Evolutionary conservation across 2,888 invertebrate genomes (phyloP).

Genomic region (Operophtera brumata): DNA sequence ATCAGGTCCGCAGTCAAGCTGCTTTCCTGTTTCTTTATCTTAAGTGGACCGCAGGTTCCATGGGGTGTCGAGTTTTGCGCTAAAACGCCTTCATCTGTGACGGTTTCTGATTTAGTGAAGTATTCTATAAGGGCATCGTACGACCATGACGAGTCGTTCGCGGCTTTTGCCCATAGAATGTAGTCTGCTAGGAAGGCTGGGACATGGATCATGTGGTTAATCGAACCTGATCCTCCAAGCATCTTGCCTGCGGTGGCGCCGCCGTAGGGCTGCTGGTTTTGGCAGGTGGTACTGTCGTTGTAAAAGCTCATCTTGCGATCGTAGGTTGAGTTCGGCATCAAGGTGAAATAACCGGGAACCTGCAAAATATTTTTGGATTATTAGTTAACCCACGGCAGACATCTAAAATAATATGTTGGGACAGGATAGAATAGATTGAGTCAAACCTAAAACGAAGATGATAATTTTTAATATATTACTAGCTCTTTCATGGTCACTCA

Average conservation of each 20-base stretch:
- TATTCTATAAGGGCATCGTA: conserved; percentile 38
- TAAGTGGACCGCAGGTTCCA: conserved; percentile 7
- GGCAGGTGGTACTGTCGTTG: conserved; percentile 37
- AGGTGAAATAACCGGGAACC: conserved; percentile 40
- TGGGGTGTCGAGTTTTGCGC: neutral
- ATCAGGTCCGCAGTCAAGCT: neutral
- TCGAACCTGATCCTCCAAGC: conserved; percentile 49
- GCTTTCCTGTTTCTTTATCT: neutral
- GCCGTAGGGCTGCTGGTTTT: conserved; percentile 31
- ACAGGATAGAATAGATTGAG: too few relatives aligned
- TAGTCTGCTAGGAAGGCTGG: conserved; percentile 41
- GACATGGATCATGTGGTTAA: conserved; percentile 40
- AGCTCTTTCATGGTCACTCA: too few relatives aligned
- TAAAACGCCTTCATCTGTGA: neutral
- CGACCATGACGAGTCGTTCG: conserved; percentile 40
- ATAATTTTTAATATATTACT: too few relatives aligned
- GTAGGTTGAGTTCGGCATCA: conserved; percentile 28
- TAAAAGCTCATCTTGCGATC: conserved; percentile 43
- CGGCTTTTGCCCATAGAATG: conserved; percentile 38
- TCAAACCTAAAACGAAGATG: too few relatives aligned
- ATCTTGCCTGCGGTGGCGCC: conserved; percentile 42
- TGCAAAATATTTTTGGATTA: conserved; percentile 26
- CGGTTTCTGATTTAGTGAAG: conserved; percentile 36
- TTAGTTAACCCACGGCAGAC: neutral
- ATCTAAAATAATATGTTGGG: neutral